These are phyloP conservation scores for Macroramphosus scolopax DNA, from an alignment of 2,797 vertebrate species.

Conservation along the genomic window DNA sequence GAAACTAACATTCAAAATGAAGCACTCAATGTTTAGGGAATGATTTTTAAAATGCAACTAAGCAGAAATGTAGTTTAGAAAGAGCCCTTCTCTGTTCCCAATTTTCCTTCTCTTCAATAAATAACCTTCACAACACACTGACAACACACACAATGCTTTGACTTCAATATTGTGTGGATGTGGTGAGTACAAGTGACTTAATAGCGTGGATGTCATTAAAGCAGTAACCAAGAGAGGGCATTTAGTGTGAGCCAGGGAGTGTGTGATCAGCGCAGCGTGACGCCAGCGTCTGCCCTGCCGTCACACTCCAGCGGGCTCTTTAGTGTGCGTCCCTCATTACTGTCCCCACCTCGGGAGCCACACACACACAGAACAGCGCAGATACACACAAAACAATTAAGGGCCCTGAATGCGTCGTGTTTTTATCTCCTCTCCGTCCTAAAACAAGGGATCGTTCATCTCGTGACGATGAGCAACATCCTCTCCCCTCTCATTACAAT, in stretches of 20 bases:
- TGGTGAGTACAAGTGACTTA: slow-evolving; percentile 12
- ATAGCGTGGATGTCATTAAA: slow-evolving; percentile 48
- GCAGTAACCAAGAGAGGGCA: slow-evolving; percentile 51
- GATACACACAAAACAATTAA: slow-evolving; percentile 54
- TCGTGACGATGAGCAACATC: slow-evolving; percentile 60
- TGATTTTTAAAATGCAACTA: slow-evolving; percentile 7
- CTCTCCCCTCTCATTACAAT: slow-evolving; percentile 56
- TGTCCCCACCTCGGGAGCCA: slow-evolving; percentile 7
- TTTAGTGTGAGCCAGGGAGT: slow-evolving; percentile 49
- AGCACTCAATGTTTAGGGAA: background rate
- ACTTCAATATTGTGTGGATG: background rate
- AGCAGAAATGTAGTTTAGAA: background rate
- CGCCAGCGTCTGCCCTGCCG: slow-evolving; percentile 57
- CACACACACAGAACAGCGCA: slow-evolving; percentile 14
- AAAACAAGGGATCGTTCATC: slow-evolving; percentile 60
- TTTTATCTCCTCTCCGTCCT: slow-evolving; percentile 17
- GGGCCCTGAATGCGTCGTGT: slow-evolving; percentile 33
- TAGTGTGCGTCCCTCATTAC: slow-evolving; percentile 58
- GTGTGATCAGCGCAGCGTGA: slow-evolving; percentile 60
- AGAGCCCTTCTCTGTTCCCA: background rate
- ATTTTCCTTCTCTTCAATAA: too few relatives aligned
- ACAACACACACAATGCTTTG: too few relatives aligned
- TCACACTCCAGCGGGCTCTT: slow-evolving; percentile 54
- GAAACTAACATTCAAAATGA: background rate
- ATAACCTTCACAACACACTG: too few relatives aligned